A percentile compares a stretch with the other conserved stretches of the same genome.
Evolutionary conservation across 2,888 invertebrate genomes (phyloP).

Genomic region (Drosophila kokeensis): DNA sequence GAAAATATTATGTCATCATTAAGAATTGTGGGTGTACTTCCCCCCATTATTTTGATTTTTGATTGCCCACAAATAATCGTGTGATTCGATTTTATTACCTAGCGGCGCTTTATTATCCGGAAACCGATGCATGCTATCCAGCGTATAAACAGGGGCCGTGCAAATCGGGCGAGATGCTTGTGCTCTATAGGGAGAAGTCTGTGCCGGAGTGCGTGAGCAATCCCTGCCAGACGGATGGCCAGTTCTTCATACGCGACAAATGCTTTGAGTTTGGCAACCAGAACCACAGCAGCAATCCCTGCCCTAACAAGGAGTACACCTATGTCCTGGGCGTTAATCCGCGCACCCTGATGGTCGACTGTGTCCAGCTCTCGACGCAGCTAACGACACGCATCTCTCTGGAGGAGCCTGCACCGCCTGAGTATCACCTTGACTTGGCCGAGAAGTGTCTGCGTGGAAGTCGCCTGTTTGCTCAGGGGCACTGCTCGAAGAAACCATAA

Average conservation of each 20-base stretch:
- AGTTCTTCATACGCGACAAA: constrained; percentile 83
- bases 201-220: constrained; percentile 88
- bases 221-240: constrained; percentile 87
- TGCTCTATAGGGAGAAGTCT: constrained; percentile 86
- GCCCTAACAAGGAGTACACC: constrained; percentile 77
- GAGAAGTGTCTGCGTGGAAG: constrained; percentile 79
- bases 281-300: constrained; percentile 79
- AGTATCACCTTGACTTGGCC: constrained; percentile 66
- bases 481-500: constrained; percentile 54
- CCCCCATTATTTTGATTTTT: background rate
- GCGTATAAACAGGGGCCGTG: constrained; percentile 90
- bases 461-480: constrained; percentile 70
- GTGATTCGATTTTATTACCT: constrained; percentile 1
- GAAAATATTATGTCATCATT: background rate
- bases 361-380: constrained; percentile 84
- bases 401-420: constrained; percentile 32
- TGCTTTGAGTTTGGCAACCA: constrained; percentile 78
- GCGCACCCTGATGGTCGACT: constrained; percentile 87
- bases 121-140: constrained; percentile 87
- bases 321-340: constrained; percentile 88
- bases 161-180: constrained; percentile 86
- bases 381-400: constrained; percentile 81
- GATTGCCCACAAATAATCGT: background rate
- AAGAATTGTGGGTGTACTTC: background rate
- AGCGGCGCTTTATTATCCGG: constrained; percentile 87